phyloP scores from a whole-genome alignment of 1,140 invertebrate genomes.

The Drosophila pachea region DNA sequence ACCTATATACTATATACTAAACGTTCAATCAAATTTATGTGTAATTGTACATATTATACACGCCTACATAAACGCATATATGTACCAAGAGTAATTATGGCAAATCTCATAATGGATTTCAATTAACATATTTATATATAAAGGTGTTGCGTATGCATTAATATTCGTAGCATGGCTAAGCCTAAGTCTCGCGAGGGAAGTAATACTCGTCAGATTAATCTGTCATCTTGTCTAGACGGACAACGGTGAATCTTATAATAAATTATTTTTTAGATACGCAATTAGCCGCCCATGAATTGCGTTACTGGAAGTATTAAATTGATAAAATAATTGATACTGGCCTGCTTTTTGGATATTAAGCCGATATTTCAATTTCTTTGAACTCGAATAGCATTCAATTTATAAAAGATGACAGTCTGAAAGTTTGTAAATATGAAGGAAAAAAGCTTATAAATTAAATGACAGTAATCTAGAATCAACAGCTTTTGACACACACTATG shows the following conservation, averaged over 20 bases:
- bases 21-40: constrained; percentile 42
- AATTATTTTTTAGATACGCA: neutral
- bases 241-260: constrained; percentile 14
- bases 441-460: constrained; percentile 1
- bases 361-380: constrained; percentile 31
- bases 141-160: constrained; percentile 10
- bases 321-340: constrained; percentile 3
- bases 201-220: constrained; percentile 38
- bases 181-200: constrained; percentile 37
- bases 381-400: constrained; percentile 38
- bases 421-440: constrained; percentile 39
- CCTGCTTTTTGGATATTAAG: constrained; percentile 39
- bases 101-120: constrained; percentile 8
- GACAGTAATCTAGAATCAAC: constrained; percentile 1
- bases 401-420: constrained; percentile 10
- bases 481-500: constrained; percentile 38
- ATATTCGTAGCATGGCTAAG: constrained; percentile 39
- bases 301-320: neutral
- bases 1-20: constrained; percentile 58
- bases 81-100: constrained; percentile 41
- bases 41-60: constrained; percentile 58
- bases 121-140: constrained; percentile 17
- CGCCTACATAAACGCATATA: constrained; percentile 21
- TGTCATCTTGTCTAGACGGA: constrained; percentile 7
- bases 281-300: neutral